Percentiles rank a stretch among this genome's conserved stretches.
Conservation (phyloP, 2,888 invertebrate species). For the Leptinotarsa juncta region DNA sequence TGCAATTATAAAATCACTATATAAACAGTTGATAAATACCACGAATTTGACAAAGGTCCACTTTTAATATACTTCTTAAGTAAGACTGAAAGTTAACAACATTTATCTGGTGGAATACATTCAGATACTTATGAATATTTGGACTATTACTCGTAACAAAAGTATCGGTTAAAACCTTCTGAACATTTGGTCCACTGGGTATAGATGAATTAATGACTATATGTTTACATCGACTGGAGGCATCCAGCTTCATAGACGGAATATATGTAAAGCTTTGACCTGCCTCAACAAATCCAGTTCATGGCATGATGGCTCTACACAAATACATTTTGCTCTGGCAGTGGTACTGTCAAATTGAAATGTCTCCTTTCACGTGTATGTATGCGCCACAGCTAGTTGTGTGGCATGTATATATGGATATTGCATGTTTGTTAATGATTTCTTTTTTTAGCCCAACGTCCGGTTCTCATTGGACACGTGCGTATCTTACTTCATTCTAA, state of each 20-base stretch:
- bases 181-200: slow-evolving; percentile 34
- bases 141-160: slow-evolving; percentile 2
- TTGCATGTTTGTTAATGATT: slow-evolving; percentile 56
- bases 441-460: slow-evolving; percentile 46
- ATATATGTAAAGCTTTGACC: slow-evolving; percentile 62
- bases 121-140: slow-evolving; percentile 1
- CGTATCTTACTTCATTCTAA: slow-evolving; percentile 32
- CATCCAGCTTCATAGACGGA: slow-evolving; percentile 60
- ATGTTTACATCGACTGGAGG: slow-evolving; percentile 54
- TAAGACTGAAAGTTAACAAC: not conserved
- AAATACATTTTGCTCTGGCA: slow-evolving; percentile 65
- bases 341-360: slow-evolving; percentile 58
- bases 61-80: not conserved
- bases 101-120: not conserved
- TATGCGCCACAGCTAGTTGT: slow-evolving; percentile 61
- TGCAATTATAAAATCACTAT: not conserved
- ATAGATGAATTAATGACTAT: slow-evolving; percentile 44
- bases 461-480: slow-evolving; percentile 49
- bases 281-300: slow-evolving; percentile 61
- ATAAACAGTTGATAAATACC: not conserved
- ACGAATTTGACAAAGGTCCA: not conserved
- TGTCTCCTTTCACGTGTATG: slow-evolving; percentile 62
- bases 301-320: slow-evolving; percentile 66
- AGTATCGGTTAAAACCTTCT: not conserved
- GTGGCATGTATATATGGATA: slow-evolving; percentile 61